Evolutionary conservation across 2,113 vertebrate genomes (phyloP), one percentile per base, ranked within the genome.

Genomic region (Bubo bubo): DNA sequence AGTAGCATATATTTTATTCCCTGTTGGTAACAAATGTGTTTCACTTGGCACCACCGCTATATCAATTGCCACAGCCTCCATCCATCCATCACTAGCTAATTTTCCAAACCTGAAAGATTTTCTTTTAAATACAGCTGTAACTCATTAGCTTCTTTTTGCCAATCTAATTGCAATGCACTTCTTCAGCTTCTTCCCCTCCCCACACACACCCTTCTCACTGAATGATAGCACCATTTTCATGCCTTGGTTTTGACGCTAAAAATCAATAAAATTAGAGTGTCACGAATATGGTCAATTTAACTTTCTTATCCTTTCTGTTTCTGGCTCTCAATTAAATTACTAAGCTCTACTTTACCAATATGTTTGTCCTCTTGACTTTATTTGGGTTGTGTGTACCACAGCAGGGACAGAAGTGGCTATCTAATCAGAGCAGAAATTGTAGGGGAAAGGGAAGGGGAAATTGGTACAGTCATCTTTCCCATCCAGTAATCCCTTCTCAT

Each of bases 1-100:
- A 84, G 95, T 97, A 94, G 97, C 95, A 79, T 90, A 88, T 80
- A 92, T 90, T 95, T 92, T 94, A 98, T 97, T 96, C 96, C 96
- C 93, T 56, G 37, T 86, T 79, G 76, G 90, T 67, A 93, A 91
- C 88, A 97, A 98, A 96, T 86, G 77, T 95, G 94, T 97, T 97
- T 97, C 93, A 94, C 92, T 97, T 97, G 94, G 95, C 96, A 95
- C 80, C 45, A 87, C 68, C 80, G 50, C 90, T 95, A 55, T 68
- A 79, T 97, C 97, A 98, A 91, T 94, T 98, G 95, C 82, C 59
- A 91, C 90, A 92, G 84, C 80, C 91, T 93, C 89, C 70, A 97
- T 95, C 88, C 93, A 90, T 97, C 90, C 94, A 88, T 97, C 93
- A 95, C 84, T 52, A 89, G 63, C 60, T 92, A 53, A 52, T 90